These are phyloP conservation scores for Rhagonycha fulva DNA, from an alignment of 2,888 invertebrate genomes.

Conservation along the genomic window DNA sequence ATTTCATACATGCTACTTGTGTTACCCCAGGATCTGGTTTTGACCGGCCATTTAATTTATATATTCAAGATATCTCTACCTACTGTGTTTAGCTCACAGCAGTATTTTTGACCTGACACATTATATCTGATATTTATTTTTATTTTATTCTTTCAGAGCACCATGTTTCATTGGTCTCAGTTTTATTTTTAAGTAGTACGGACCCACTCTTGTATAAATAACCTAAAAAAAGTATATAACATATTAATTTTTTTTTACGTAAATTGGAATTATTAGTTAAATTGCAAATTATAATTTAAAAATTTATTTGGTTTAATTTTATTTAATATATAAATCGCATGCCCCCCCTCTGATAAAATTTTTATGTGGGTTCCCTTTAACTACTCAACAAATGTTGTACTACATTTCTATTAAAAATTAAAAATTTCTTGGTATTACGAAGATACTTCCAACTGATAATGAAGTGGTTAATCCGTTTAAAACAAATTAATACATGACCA, in stretches of 20 bases:
- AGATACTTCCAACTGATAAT: no score
- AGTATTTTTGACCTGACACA: slow-evolving; percentile 36
- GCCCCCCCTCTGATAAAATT: no score
- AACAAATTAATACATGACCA: no score
- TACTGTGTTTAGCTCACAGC: slow-evolving; percentile 37
- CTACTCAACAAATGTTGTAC: no score
- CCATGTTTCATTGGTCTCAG: slow-evolving; percentile 10
- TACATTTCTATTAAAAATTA: no score
- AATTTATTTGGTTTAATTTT: no score
- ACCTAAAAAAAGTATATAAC: background rate
- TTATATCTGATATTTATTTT: slow-evolving; percentile 32
- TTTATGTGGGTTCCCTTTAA: no score
- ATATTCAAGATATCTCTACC: slow-evolving; percentile 37
- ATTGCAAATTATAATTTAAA: background rate
- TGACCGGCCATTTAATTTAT: slow-evolving; percentile 46
- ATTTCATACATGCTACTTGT: slow-evolving; percentile 53
- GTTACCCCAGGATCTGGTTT: slow-evolving; percentile 53
- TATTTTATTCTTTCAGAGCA: slow-evolving; percentile 23
- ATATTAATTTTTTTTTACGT: background rate
- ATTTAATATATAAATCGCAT: no score
- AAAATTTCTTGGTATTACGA: no score
- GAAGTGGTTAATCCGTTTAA: no score
- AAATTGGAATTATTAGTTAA: background rate
- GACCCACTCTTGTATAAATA: slow-evolving; percentile 2
- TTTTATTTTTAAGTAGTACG: slow-evolving; percentile 3